Base-by-base conservation (phyloP, 1,140 invertebrate genomes). In the Drosophila ficusphila region DNA sequence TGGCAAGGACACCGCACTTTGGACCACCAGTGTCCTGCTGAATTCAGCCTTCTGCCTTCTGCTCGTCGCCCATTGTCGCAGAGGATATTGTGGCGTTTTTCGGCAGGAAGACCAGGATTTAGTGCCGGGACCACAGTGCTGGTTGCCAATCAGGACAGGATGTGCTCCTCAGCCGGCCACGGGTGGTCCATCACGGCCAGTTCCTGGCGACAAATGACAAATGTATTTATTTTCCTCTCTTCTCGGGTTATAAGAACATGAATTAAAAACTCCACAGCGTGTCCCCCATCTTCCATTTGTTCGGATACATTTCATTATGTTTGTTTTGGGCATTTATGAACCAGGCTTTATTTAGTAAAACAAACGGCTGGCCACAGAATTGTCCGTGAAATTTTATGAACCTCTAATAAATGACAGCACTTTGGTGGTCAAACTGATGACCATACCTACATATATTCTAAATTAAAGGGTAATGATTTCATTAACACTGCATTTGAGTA, bases 11-110 rank as follows among this genome's bases (percentile, higher is more conserved):
- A 68, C 34, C 38, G 21, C 51, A 54, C 39, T 12, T 18, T 18
- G 42, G 11, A 23, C 19, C 11, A 57, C 29, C 53, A 18, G 56
- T 9, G 27, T 65, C 60, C 65, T 69, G 65, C 61, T 75, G 34
- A 23, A n/a, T n/a, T n/a, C n/a, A n/a, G n/a, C n/a, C n/a, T n/a
- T n/a, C 39, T 71, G 73, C 47, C 41, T 23, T 31, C 23, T 49
- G 57, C 34, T 61, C 56, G 61, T 60, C 64, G 58, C 21, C 27
- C 60, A 81, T 81, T 71, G 73, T 74, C 73, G 79, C 72, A 86
- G 69, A 90, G 79, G 81, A 90, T 90, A 86, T 90, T 90, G 86
- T 88, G 86, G 75, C 88, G 71, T 79, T 90, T 90, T 90, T 73
- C 38, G 76, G 78, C 72, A 89, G 79, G 76, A 89, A 89, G 81